These are phyloP conservation scores for Sarcophilus harrisii DNA, from an alignment of 2,797 vertebrate genomes.

Conservation along the genomic window DNA sequence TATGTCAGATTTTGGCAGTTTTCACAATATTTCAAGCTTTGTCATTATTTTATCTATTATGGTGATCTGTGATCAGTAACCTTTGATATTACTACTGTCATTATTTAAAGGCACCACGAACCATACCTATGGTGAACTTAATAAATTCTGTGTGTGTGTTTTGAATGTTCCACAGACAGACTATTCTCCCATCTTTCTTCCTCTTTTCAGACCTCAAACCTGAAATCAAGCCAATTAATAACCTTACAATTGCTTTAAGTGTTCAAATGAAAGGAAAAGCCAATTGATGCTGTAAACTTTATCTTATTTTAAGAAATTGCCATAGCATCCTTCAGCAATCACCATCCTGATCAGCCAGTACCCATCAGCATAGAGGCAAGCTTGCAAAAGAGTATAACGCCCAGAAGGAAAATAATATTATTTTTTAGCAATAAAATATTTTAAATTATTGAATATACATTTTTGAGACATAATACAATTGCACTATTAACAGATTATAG, in stretches of 20 bases:
- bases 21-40: neutral
- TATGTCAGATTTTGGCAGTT: neutral
- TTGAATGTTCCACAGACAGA: neutral
- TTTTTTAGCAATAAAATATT: neutral
- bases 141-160: neutral
- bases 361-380: neutral
- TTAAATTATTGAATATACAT: too few relatives aligned
- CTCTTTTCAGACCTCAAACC: neutral
- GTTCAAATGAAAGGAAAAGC: neutral
- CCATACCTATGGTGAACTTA: neutral
- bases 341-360: neutral
- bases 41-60: neutral
- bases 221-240: neutral
- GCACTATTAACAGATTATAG: neutral
- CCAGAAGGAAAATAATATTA: neutral
- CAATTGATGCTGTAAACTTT: neutral
- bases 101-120: neutral
- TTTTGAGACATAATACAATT: neutral
- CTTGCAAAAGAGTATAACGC: neutral
- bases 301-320: neutral
- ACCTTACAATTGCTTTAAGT: neutral
- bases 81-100: neutral
- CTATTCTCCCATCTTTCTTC: neutral
- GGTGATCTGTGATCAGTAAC: neutral
- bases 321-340: neutral